Base-by-base conservation (phyloP, 2,888 invertebrate species). In the Troides oblongomaculatus region DNA sequence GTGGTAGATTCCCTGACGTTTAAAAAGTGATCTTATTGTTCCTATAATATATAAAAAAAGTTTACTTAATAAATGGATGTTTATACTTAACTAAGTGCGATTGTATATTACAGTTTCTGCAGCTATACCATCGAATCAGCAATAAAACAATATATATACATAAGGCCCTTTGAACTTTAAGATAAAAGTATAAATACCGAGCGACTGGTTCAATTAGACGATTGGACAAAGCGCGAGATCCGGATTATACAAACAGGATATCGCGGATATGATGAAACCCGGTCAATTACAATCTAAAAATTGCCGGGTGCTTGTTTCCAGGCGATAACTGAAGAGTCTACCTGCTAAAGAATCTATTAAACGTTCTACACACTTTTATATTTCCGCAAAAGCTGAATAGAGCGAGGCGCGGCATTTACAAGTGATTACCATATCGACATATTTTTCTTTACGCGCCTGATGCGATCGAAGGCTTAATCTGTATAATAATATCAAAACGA, bases 201-300 rank as follows among this genome's bases (percentile, higher is more conserved):
- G 21, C 3, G 62, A 62, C 66, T 70, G 66, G 62, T 66, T 66
- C 66, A 63, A 70, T 70, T 63, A 66, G 59, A 53, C 12, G 56
- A 64, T 18, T 59, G 70, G 60, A 53, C 43, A 46, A 56, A 60
- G 62, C 66, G 66, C 53, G 43, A 66, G 63, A 60, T 66, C 53
- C 30, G 66, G 43, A 59, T 59, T 64, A 58, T 62, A 59, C 64
- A 46, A 61, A 50, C 63, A 53, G 43, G 56, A 63, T 30, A 23
- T 30, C 30, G 46, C 46, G 64, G 50, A 36, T 70, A 63, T 66
- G 70, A 63, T 17, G n/a, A 60, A 60, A 66, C 63, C 3, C 60
- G 58, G 66, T 63, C 66, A 70, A 70, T 70, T 66, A 66, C 66
- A 53, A 63, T 53, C 12, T 14, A 53, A 56, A 30, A 30, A 3